Percentiles rank a stretch among this genome's conserved stretches.
Conservation (phyloP, 2,113 vertebrate genomes). For the Hypomesus transpacificus region DNA sequence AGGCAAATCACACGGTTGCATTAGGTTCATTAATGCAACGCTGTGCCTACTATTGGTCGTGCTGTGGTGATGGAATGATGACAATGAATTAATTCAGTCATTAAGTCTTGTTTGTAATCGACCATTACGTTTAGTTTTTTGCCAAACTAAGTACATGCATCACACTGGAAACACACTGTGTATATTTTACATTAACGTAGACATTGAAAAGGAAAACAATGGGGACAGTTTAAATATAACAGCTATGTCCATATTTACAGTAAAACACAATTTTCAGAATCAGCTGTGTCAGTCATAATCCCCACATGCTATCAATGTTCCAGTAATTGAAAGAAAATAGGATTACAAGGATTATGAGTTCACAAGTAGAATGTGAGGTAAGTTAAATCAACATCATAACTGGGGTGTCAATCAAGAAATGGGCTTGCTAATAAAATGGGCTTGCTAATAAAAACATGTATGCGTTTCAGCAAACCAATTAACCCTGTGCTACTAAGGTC, state of each 20-base stretch:
- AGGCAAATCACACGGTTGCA: conserved; percentile 60
- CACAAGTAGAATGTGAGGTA: too few species aligned
- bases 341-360: too few species aligned
- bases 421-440: neutral
- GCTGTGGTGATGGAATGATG: conserved; percentile 45
- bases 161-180: too few species aligned
- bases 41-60: conserved; percentile 64
- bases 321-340: too few species aligned
- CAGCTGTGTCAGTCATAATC: too few species aligned
- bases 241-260: too few species aligned
- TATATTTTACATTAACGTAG: too few species aligned
- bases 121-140: conserved; percentile 40
- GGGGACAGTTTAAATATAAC: too few species aligned
- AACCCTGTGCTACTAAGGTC: neutral
- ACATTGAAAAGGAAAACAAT: too few species aligned
- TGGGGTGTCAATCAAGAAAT: neutral
- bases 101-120: conserved; percentile 59
- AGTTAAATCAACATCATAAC: neutral
- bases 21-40: conserved; percentile 65
- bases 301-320: too few species aligned
- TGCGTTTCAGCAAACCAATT: neutral
- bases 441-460: neutral
- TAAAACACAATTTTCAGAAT: too few species aligned
- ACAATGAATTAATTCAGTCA: conserved; percentile 56
- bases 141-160: neutral